Evolutionary conservation across 30 jellyfish, hydroid and myxozoan genomes (phyloP).

Genomic region (Clytia hemisphaerica): DNA sequence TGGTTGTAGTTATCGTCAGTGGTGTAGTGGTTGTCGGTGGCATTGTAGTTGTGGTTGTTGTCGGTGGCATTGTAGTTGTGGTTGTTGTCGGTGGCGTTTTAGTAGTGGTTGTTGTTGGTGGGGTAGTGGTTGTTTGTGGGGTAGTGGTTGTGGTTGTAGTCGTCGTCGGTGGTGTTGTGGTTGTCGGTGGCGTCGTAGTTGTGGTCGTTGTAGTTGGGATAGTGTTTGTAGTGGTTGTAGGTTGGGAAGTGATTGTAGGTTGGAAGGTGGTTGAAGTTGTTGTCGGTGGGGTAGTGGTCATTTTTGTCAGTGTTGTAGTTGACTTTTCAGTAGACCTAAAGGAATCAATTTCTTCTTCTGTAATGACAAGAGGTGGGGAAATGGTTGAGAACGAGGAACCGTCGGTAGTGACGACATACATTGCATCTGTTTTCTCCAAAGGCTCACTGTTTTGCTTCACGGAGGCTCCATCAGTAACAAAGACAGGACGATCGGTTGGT

Average conservation of each 20-base stretch:
- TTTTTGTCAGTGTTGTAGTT: no score
- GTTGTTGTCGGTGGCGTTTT: neutral
- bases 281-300: neutral
- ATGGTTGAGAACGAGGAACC: no score
- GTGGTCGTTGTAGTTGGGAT: neutral
- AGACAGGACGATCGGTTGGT: no score
- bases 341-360: no score
- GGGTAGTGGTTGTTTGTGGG: neutral
- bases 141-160: neutral
- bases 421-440: no score
- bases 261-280: neutral
- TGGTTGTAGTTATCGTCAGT: neutral
- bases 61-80: neutral
- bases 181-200: neutral
- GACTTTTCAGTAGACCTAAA: no score
- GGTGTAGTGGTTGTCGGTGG: neutral
- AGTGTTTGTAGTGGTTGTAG: neutral
- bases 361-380: no score
- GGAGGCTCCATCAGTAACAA: no score
- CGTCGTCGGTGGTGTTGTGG: neutral
- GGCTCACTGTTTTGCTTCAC: no score
- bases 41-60: neutral
- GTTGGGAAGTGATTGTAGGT: neutral
- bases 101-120: neutral
- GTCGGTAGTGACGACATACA: no score